A percentile compares a stretch with the other conserved stretches of the same genome.
These are phyloP conservation scores for Pao palembangensis DNA, from an alignment of 2,113 vertebrate species.

Conservation along the genomic window DNA sequence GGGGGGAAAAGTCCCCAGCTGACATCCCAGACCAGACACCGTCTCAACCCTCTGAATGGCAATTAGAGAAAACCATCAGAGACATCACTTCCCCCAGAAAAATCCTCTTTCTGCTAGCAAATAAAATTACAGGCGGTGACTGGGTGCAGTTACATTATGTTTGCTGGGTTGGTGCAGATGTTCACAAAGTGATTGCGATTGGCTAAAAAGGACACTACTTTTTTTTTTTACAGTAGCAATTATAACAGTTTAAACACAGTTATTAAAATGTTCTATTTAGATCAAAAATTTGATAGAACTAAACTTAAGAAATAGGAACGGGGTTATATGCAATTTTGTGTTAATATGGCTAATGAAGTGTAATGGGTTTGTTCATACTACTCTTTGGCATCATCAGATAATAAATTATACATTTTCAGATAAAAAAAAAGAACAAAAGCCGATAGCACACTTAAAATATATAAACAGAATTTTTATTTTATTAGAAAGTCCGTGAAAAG, in stretches of 20 bases:
- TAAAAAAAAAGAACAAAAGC: too few relatives aligned
- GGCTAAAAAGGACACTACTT: slow-evolving; percentile 13
- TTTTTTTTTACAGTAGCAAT: not conserved
- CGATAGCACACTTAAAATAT: too few relatives aligned
- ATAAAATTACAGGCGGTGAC: slow-evolving; percentile 54
- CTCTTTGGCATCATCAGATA: too few relatives aligned
- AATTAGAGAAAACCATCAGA: slow-evolving; percentile 39
- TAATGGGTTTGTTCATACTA: too few relatives aligned
- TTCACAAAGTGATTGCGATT: slow-evolving; percentile 30
- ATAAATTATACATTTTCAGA: too few relatives aligned
- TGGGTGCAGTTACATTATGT: slow-evolving; percentile 30
- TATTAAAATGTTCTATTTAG: too few relatives aligned
- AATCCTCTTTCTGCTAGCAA: slow-evolving; percentile 60
- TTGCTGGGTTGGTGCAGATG: not conserved
- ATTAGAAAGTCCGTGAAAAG: too few relatives aligned
- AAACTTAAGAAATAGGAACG: too few relatives aligned
- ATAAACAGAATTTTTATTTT: not conserved
- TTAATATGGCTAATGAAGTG: too few relatives aligned
- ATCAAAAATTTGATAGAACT: too few relatives aligned
- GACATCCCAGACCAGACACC: slow-evolving; percentile 37
- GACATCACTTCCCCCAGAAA: slow-evolving; percentile 64
- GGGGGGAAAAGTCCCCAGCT: not conserved
- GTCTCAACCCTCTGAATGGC: slow-evolving; percentile 34
- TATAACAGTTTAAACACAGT: not conserved
- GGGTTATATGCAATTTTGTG: too few relatives aligned